These are phyloP conservation scores for Chaetodon trifascialis DNA, from an alignment of 2,113 vertebrate species.

Conservation along the genomic window DNA sequence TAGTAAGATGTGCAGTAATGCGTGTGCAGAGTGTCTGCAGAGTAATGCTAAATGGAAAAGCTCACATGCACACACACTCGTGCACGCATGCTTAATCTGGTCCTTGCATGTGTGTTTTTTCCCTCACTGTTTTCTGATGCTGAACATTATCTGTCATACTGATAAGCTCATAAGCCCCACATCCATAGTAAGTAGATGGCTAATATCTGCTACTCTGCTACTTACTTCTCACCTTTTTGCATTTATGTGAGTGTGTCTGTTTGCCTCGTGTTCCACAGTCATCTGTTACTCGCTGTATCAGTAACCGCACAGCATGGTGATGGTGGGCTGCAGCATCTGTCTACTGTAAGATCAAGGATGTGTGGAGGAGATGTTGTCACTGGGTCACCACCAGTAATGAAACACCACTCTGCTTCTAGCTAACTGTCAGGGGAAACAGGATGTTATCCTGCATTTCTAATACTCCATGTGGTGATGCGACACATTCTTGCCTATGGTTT, in stretches of 20 bases:
- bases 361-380: constrained; percentile 6
- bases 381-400: constrained; percentile 29
- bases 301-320: not conserved
- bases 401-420: constrained; percentile 33
- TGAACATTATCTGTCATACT: constrained; percentile 14
- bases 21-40: constrained; percentile 33
- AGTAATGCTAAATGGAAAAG: constrained; percentile 25
- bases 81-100: not conserved
- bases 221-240: constrained; percentile 1
- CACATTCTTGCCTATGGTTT: too few species aligned
- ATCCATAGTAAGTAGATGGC: not conserved
- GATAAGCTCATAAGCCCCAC: constrained; percentile 3
- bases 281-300: constrained; percentile 30
- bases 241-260: not conserved
- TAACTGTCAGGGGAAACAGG: constrained; percentile 34
- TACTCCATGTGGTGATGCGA: not conserved
- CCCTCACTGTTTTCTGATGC: not conserved
- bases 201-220: constrained; percentile 14
- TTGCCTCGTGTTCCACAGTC: constrained; percentile 3
- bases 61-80: constrained; percentile 22
- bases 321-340: constrained; percentile 46
- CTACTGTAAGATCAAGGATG: constrained; percentile 23
- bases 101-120: not conserved
- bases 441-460: constrained; percentile 6
- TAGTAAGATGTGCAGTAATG: constrained; percentile 48